phyloP scores from a whole-genome alignment of 1,140 invertebrate species.

The Glossosoma conforme region DNA sequence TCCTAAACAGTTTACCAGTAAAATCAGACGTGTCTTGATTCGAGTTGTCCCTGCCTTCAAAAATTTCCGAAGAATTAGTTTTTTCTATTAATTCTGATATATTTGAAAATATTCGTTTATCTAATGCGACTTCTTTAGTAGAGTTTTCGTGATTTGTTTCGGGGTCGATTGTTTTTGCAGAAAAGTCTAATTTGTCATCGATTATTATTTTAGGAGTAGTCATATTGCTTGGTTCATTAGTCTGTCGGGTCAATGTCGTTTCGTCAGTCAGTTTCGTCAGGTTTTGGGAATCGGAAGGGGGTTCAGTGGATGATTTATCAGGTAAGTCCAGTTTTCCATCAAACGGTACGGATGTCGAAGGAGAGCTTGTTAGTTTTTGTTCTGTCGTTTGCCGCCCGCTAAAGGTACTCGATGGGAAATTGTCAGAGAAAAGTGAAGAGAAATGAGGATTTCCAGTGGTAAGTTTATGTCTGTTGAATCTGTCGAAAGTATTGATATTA shows the following conservation, averaged over 20 bases:
- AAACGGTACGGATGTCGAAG: constrained; percentile 8
- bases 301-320: constrained; percentile 28
- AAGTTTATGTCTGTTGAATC: constrained; percentile 19
- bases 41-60: too few species aligned
- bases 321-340: constrained; percentile 26
- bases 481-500: constrained; percentile 37
- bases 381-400: too few species aligned
- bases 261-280: constrained; percentile 18
- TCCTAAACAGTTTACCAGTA: too few species aligned
- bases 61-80: too few species aligned
- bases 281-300: constrained; percentile 29
- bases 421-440: constrained; percentile 12
- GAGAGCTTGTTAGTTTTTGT: constrained; percentile 19
- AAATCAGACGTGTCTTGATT: too few species aligned
- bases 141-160: constrained; percentile 4
- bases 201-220: constrained; percentile 33
- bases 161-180: constrained; percentile 34
- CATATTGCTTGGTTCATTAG: constrained; percentile 28
- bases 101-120: too few species aligned
- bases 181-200: constrained; percentile 53
- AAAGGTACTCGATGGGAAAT: constrained; percentile 28
- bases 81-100: too few species aligned
- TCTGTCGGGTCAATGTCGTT: constrained; percentile 19
- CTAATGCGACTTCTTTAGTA: constrained; percentile 9
- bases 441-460: constrained; percentile 20